phyloP scores from a whole-genome alignment of 1,140 invertebrate species.

The Nomia melanderi region DNA sequence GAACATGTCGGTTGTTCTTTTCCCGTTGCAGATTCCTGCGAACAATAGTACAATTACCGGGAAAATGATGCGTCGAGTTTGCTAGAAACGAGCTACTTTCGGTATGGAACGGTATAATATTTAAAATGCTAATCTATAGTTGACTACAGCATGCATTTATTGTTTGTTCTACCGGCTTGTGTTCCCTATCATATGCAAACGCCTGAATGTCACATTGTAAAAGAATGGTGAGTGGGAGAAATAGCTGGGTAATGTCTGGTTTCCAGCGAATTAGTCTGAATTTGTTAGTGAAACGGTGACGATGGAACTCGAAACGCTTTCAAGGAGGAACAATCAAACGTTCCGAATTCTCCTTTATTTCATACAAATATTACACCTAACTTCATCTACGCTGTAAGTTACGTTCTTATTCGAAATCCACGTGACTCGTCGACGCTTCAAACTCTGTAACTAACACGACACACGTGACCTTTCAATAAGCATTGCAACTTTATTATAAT shows the following conservation, averaged over 20 bases:
- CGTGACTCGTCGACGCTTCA: no score
- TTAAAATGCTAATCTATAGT: conserved; percentile 10
- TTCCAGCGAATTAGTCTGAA: conserved; percentile 69
- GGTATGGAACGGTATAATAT: background rate
- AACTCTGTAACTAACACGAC: no score
- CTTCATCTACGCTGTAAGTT: conserved; percentile 51
- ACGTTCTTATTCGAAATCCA: background rate
- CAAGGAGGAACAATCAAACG: conserved; percentile 47
- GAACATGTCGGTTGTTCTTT: no score
- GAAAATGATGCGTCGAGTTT: no score
- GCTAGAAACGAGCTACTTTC: no score
- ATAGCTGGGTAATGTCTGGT: conserved; percentile 67
- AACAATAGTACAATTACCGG: no score
- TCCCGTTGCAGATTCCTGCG: no score
- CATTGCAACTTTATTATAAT: no score
- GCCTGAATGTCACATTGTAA: conserved; percentile 51
- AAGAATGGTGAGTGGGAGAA: conserved; percentile 68
- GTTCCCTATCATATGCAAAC: conserved; percentile 47
- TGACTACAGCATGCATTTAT: conserved; percentile 60
- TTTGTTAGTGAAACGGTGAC: conserved; percentile 66
- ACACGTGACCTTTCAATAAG: no score
- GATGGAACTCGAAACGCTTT: conserved; percentile 68
- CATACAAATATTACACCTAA: background rate
- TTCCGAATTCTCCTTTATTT: conserved; percentile 30
- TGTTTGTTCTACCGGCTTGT: conserved; percentile 57